Base-by-base conservation (phyloP, 2,797 vertebrate species). In the Steatocranus sp. region DNA sequence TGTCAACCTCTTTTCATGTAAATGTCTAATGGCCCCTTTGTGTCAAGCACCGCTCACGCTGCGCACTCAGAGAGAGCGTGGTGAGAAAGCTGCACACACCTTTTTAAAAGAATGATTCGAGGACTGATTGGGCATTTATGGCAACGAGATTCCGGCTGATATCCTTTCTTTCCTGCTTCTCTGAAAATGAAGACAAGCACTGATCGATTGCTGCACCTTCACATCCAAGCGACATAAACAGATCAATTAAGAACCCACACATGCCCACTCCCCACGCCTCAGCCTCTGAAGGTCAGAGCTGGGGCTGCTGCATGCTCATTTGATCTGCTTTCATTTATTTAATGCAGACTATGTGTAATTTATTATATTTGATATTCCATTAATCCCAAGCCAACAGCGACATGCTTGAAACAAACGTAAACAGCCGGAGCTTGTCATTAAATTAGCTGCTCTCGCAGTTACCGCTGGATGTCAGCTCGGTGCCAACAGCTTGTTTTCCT, bases 211-310 rank as follows among this genome's bases (percentile, higher is more conserved):
- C 77, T 78, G 66, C 83, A 80, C 63, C 61, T 38, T 88, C 43
- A 75, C 80, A 81, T 83, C 74, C 34, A 43, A 82, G 66, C 79
- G 49, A 88, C 87, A 90, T 87, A 87, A 93, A 92, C 88, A 91
- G 90, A 95, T 96, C 95, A 95, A 94, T 95, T 84, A 85, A 41
- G 51, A 61, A 79, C 87, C 85, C 82, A 83, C 81, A 81, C 87
- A 79, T 30, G 76, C 74, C 73, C 48, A 36, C 32, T 68, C 68
- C 23, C 5, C 66, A 75, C 15, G 8, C 63, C 46, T 36, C 78
- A 78, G 78, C 84, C 70, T 50, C 73, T 90, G 90, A 89, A 91
- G 91, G 91, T 90, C 87, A 88, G 86, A 88, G 78, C 81, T 7
- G 73, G 14, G 43, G 54, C 74, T 53, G 43, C 61, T 61, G 66